Base-by-base conservation (phyloP, 1,140 invertebrate genomes). In the Aphidius gifuensis region DNA sequence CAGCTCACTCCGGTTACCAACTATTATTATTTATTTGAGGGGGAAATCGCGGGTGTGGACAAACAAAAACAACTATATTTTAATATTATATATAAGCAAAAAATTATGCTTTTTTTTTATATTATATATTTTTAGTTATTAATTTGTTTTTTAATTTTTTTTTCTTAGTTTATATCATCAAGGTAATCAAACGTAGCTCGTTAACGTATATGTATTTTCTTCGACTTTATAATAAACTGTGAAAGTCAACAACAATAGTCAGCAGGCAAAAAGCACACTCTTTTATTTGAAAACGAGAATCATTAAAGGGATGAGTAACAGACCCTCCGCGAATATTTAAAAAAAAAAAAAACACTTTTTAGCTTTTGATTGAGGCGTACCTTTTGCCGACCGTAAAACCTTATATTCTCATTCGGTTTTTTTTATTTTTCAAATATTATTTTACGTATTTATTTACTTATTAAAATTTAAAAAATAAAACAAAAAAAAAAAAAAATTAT, bases 1-100 rank as follows among this genome's bases (percentile, higher is more conserved):
- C 76, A 78, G 77, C 77, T 79, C 75, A 79, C 76, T 80, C 78
- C 74, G 76, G 77, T 79, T 81, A 78, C 75, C 74, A 79, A 79
- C 77, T 80, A 81, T 81, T 80, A 81, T 80, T 77, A 81, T 81
- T 81, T 80, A 71, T 76, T 76, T 77, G 76, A 67, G 69, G 69
- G 71, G 23, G 3, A 23, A 23, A n/a, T n/a, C n/a, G 1, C 70
- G 67, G 68, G 23, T 23, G 23, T 23, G 23, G 23, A 23, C 23
- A 23, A 23, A 23, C 23, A 23, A 23, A 23, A 23, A 23, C 23
- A 23, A 23, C 23, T 23, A 23, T 23, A n/a, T n/a, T n/a, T n/a
- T n/a, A n/a, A n/a, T n/a, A n/a, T n/a, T n/a, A n/a, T n/a, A n/a
- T n/a, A n/a, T n/a, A n/a, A n/a, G n/a, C n/a, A n/a, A n/a, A n/a